Evolutionary conservation across 1,140 invertebrate species (phyloP).

Genomic region (Drosophila oshimai): DNA sequence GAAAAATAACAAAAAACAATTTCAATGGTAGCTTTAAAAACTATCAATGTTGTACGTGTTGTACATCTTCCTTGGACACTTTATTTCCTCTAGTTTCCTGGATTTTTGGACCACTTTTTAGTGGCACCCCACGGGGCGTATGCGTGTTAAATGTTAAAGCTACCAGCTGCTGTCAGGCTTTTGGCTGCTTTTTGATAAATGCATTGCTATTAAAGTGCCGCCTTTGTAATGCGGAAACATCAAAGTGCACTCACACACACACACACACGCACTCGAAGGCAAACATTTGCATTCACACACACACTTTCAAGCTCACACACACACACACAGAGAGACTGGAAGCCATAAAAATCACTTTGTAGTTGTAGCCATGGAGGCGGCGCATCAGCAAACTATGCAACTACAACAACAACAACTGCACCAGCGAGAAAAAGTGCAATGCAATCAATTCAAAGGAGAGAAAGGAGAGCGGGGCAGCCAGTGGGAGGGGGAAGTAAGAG

Average conservation of each 20-base stretch:
- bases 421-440: constrained; percentile 66
- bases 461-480: background rate
- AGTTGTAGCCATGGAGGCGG: constrained; percentile 71
- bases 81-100: background rate
- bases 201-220: constrained; percentile 67
- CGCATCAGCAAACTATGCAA: constrained; percentile 75
- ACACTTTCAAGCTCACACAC: constrained; percentile 7
- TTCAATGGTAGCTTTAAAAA: too few species aligned
- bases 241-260: constrained; percentile 60
- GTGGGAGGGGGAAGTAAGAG: background rate
- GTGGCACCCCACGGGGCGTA: constrained; percentile 57
- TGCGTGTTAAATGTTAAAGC: constrained; percentile 74
- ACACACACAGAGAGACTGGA: constrained; percentile 34
- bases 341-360: constrained; percentile 80
- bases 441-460: constrained; percentile 72
- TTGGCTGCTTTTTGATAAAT: constrained; percentile 66
- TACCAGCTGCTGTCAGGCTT: constrained; percentile 63
- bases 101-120: background rate
- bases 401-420: constrained; percentile 42
- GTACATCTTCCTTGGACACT: background rate
- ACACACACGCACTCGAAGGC: constrained; percentile 25
- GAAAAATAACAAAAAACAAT: too few species aligned
- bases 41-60: background rate
- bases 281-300: constrained; percentile 60
- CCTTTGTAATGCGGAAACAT: constrained; percentile 74